Evolutionary conservation across 2,888 invertebrate species (phyloP), one percentile per base, ranked within the genome.

Genomic region (Hyposoter didymator): DNA sequence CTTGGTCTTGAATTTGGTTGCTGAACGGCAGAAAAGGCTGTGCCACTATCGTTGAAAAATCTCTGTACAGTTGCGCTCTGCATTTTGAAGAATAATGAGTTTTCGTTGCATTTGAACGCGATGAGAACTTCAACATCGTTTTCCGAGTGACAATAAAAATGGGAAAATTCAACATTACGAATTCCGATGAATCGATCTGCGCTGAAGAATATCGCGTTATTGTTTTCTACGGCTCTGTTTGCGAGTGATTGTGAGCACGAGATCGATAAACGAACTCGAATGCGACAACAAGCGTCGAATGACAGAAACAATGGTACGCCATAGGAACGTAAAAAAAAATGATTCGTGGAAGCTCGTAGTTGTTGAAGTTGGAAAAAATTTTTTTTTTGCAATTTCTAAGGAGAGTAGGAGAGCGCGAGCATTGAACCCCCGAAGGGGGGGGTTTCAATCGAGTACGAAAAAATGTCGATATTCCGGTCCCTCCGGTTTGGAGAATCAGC

Each of bases 401-500:
- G 69, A 7, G 22, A 35, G 28, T 45, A 39, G 39, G 1, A 39
- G 5, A 22, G 69, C 17, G 6, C 69, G 69, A 47, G 69, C 69
- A 28, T 69, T 45, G 69, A 69, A 69, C 69, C n/a, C 14, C 45
- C 19, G 28, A 45, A 22, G 47, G 28, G 19, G 66, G 3, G 39
- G 43, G 19, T 22, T 45, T 62, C 10, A 35, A 69, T 14, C 35
- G 66, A 2, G 49, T 6, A 49, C 73, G 73, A 45, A 74, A 74
- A 79, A 72, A 79, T 79, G 79, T 72, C 32, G 72, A 64, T 35
- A 72, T 79, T 79, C 79, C 79, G 47, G 79, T 79, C 62, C 49
- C 32, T n/a, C 79, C 72, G 79, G 79, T 64, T 79, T 49, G 49
- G 28, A 49, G 72, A 70, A 62, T 70, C 22, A 32, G 47, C 70